Conservation (phyloP, 2,797 vertebrate species). For the Eulemur rubriventer region DNA sequence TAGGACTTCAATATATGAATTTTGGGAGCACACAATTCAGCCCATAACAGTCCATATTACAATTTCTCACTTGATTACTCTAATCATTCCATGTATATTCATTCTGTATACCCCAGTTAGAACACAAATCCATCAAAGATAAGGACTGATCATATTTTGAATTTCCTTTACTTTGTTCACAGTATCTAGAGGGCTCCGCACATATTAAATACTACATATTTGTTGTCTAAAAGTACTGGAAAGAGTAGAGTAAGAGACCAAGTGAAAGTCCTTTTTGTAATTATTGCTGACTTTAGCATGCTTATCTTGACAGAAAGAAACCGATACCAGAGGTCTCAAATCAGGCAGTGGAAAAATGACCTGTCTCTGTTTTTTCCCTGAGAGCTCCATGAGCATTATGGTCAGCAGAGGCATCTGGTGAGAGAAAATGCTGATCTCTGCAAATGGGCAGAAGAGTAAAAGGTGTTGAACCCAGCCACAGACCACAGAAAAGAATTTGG, state of each 20-base stretch:
- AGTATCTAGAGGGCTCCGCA: not conserved
- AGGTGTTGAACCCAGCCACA: not conserved
- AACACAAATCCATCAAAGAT: not conserved
- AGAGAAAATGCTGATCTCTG: conserved; percentile 32
- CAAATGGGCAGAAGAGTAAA: not conserved
- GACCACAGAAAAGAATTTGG: not conserved
- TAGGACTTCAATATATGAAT: not conserved
- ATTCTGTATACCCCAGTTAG: not conserved
- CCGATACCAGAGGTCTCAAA: not conserved
- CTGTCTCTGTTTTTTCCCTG: not conserved
- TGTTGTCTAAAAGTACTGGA: not conserved
- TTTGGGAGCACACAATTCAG: not conserved
- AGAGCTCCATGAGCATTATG: not conserved
- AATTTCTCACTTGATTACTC: not conserved
- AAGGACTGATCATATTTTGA: not conserved
- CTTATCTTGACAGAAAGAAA: not conserved
- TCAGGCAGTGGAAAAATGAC: not conserved
- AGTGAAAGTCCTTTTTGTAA: not conserved
- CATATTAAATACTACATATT: not conserved
- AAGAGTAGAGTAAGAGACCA: not conserved
- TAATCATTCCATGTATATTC: not conserved
- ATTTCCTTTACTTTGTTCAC: not conserved
- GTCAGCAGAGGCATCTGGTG: not conserved
- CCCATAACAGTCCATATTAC: not conserved
- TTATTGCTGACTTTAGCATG: not conserved